Evolutionary conservation across 2,797 vertebrate species (phyloP).

Genomic region (Microctenopoma lineatum): DNA sequence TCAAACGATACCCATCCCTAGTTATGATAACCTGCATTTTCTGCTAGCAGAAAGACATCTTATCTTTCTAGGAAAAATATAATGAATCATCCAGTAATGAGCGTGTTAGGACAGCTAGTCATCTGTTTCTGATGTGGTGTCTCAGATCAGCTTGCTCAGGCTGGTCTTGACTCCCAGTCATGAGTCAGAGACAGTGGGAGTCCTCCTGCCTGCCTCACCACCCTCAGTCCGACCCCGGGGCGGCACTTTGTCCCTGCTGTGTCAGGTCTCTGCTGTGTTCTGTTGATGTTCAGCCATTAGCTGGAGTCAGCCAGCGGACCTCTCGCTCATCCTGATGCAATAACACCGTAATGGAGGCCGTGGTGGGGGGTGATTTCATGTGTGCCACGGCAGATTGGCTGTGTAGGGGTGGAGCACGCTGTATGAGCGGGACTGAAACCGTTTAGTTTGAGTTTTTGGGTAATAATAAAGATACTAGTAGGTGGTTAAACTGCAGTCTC

Average conservation of each 20-base stretch:
- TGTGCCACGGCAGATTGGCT: constrained; percentile 44
- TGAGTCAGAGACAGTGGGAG: constrained; percentile 68
- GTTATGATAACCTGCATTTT: background rate
- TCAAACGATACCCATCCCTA: background rate
- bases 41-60: constrained; percentile 13
- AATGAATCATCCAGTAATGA: constrained; percentile 34
- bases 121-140: constrained; percentile 52
- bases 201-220: constrained; percentile 48
- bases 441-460: constrained; percentile 1
- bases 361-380: constrained; percentile 48
- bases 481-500: no score
- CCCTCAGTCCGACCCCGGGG: constrained; percentile 44
- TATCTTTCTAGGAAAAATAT: constrained; percentile 32
- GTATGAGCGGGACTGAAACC: constrained; percentile 3
- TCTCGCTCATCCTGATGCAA: constrained; percentile 48
- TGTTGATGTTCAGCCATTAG: constrained; percentile 47
- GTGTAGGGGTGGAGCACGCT: constrained; percentile 17
- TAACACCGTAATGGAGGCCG: constrained; percentile 65
- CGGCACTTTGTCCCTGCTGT: constrained; percentile 30
- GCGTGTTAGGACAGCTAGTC: constrained; percentile 42
- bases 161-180: constrained; percentile 60
- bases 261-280: constrained; percentile 41
- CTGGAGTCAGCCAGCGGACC: constrained; percentile 21
- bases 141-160: constrained; percentile 40
- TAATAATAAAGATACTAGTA: no score